Evolutionary conservation across 2,888 invertebrate species (phyloP), one percentile per base, ranked within the genome.

Genomic region (Drosophila kanekoi): DNA sequence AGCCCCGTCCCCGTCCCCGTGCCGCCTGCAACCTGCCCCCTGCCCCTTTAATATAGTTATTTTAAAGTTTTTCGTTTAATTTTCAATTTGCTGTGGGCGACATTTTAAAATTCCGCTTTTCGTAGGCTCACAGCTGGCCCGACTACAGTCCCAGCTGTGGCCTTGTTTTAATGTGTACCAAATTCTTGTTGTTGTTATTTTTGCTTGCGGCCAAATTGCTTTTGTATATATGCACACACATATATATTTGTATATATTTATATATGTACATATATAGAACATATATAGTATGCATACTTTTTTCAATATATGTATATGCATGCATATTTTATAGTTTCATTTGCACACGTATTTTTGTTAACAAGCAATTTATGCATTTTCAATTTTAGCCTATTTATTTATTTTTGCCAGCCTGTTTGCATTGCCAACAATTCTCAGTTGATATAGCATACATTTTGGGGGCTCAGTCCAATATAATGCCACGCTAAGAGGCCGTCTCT

Each of bases 61-160:
- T 87, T 85, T 85, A 79, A 85, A 85, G 89, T 85, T 85, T 89
- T 89, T 85, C 85, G 88, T 89, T 85, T 85, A 85, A 89, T 85
- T 85, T 89, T 89, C 85, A 85, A 85, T 89, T 89, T 87, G 80
- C 79, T 77, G 68, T 49, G 70, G 86, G 78, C 70, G 72, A 74
- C 87, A 79, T 88, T 81, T 85, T 85, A 76, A 83, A 88, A 83
- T 74, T 80, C 67, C 65, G 57, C 59, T 62, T 60, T 70, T 62
- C 45, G 62, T 70, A 64, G 79, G 76, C 76, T 54, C 51, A 49
- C 20, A 52, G 69, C 67, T 73, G 72, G 52, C 32, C 41, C 9
- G 18, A 43, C 40, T 40, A 38, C 33, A 48, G 38, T 40, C 40
- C 54, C 89, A 82, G 87, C 77, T 82, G 89, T 61, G 80, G 49